Percentiles rank a stretch among this genome's conserved stretches.
Evolutionary conservation across 2,797 vertebrate genomes (phyloP).

Genomic region (Crotalus adamanteus): DNA sequence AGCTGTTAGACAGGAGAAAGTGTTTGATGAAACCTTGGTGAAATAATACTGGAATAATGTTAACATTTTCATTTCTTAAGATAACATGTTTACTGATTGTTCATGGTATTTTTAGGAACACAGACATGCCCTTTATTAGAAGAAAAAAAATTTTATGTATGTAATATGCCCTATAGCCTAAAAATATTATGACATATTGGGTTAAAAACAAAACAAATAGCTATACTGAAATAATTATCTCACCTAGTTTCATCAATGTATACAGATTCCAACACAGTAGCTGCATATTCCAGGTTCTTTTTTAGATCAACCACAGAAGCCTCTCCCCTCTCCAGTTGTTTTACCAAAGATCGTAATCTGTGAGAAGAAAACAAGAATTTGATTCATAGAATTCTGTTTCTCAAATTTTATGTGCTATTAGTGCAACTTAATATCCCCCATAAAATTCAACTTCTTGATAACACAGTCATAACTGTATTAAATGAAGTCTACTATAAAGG

Average conservation of each 20-base stretch:
- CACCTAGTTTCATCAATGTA: conserved; percentile 98
- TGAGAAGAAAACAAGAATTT: conserved; percentile 35
- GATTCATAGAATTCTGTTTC: conserved; percentile 24
- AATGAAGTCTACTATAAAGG: neutral
- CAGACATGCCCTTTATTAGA: neutral
- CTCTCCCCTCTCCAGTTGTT: conserved; percentile 94
- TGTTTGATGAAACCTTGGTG: neutral
- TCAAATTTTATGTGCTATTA: neutral
- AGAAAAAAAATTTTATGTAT: neutral
- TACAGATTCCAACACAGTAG: conserved; percentile 91
- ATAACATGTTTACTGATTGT: neutral
- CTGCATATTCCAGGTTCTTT: conserved; percentile 98
- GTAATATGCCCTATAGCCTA: neutral
- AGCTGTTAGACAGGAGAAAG: neutral
- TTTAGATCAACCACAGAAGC: conserved; percentile 92
- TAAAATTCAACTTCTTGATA: neutral
- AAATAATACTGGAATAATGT: neutral
- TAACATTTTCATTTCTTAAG: neutral
- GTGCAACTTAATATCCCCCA: neutral
- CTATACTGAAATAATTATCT: conserved; percentile 40
- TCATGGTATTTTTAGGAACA: neutral
- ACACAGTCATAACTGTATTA: neutral
- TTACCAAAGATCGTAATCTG: conserved; percentile 93
- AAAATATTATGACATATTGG: neutral
- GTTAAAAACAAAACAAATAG: neutral